Base-by-base conservation (phyloP, 2,888 invertebrate species). In the Phengaris alcon region DNA sequence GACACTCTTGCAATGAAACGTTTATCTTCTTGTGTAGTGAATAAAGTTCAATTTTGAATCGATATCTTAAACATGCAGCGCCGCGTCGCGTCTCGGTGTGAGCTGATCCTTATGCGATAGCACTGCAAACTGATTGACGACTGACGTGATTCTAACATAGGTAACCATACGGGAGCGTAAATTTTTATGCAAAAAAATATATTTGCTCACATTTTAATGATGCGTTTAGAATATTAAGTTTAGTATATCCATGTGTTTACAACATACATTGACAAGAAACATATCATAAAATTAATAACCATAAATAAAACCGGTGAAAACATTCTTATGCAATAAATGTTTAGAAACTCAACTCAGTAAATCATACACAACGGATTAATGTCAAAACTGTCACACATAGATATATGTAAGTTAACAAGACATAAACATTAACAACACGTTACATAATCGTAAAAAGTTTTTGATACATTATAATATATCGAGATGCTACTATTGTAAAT, bases 281-380 rank as follows among this genome's bases (percentile, higher is more conserved):
- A 59, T 10, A 22, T 57, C 59, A 64, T 64, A 64, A 64, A 44
- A 35, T 64, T 35, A 64, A 64, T 52, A 52, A 12, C 12, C 52
- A 1, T 52, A 35, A 10, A 52, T 48, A 48, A 52, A 64, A 64
- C 64, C 64, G 64, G 64, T 64, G 64, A 64, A 64, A 44, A 64
- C 64, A 48, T 8, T 35, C 35, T 64, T 64, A 13, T 10, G 77
- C 68, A 77, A 70, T 74, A 76, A 80, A 76, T 75, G 75, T 76
- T 76, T 73, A 73, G 74, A 70, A 75, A 74, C 68, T 75, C 73
- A 35, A 44, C 64, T 12, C 22, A 22, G 1, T 80, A 79, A 78
- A 79, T 80, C 78, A 79, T 78, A 78, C 72, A 76, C 77, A 79
- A 79, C 79, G 78, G 79, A 79, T 78, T 79, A 77, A 76, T 79